Evolutionary conservation across 2,888 invertebrate genomes (phyloP).

Genomic region (Cordilura impudica): DNA sequence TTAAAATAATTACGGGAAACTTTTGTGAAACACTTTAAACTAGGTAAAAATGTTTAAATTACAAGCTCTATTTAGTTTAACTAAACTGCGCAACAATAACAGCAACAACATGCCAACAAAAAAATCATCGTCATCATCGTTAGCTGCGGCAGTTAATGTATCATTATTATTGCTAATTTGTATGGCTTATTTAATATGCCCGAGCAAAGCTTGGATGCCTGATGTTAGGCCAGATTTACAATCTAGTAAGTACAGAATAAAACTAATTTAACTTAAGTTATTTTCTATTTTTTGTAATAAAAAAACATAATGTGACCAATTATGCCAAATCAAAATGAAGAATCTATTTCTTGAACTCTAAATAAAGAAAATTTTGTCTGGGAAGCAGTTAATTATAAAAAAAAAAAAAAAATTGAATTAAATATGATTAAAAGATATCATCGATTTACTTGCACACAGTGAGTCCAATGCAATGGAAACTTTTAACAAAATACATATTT

Average conservation of each 20-base stretch:
- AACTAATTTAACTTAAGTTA: constrained; percentile 43
- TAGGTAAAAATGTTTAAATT: constrained; percentile 48
- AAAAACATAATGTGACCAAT: constrained; percentile 51
- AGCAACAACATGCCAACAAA: constrained; percentile 39
- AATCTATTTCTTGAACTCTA: no score
- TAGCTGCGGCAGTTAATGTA: constrained; percentile 31
- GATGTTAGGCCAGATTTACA: constrained; percentile 75
- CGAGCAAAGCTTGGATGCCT: constrained; percentile 72
- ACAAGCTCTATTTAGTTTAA: constrained; percentile 56
- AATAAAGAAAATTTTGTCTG: no score
- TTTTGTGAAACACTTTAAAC: constrained; percentile 44
- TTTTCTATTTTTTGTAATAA: constrained; percentile 63
- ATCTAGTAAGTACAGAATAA: constrained; percentile 71
- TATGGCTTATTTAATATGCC: constrained; percentile 55
- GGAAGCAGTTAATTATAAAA: no score
- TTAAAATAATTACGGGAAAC: constrained; percentile 58
- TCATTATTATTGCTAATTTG: constrained; percentile 57
- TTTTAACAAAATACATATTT: no score
- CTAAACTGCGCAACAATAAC: constrained; percentile 32
- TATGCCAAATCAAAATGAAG: no score
- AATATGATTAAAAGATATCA: no score
- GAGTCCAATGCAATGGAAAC: no score
- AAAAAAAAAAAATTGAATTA: no score
- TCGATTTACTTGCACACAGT: no score
- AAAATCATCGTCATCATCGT: neutral